Base-by-base conservation (phyloP, 2,797 vertebrate genomes). In the Halcyon badia region DNA sequence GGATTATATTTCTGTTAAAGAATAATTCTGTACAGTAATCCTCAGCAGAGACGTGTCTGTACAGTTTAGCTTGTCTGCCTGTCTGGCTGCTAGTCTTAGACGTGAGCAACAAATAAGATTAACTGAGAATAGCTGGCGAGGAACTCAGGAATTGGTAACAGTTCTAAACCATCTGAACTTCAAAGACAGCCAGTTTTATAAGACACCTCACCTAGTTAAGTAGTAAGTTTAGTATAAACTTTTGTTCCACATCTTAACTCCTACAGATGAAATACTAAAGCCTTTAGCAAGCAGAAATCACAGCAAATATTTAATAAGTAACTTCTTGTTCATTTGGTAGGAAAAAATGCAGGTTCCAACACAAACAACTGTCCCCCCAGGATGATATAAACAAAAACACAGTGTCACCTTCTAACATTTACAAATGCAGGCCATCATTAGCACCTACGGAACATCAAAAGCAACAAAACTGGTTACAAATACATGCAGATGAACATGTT, bases 391-490 rank as follows among this genome's bases (percentile, higher is more conserved):
- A 71, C 39, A 57, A 65, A 94, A 84, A 54, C 25, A 30, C 39
- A 42, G 21, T 22, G 25, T 37, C 57, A 56, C 31, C 58, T 77
- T 4, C 30, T 78, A 94, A 76, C 35, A 62, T 58, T 88, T 49
- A 90, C 39, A 87, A 90, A 73, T 33, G n/a, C 16, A 96, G 49
- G 35, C 21, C 62, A 83, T 39, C 35, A 42, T 37, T 26, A 66
- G 31, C 11, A 26, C 39, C 48, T 48, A 28, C 5, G 61, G 80
- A n/a, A 97, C 57, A 86, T 33, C 65, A 69, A 92, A 85, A 96
- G 58, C 35, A 87, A 89, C 30, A 92, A 39, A 93, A 66, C 19
- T 62, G 65, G 57, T 66, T 84, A 86, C 33, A 96, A 86, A 89
- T 6, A 71, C 48, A 85, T 89, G 60, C 28, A 81, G 78, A 88